These are phyloP conservation scores for Corticium candelabrum DNA, from an alignment of 37 sponge, comb jelly and placozoan species.

Conservation along the genomic window DNA sequence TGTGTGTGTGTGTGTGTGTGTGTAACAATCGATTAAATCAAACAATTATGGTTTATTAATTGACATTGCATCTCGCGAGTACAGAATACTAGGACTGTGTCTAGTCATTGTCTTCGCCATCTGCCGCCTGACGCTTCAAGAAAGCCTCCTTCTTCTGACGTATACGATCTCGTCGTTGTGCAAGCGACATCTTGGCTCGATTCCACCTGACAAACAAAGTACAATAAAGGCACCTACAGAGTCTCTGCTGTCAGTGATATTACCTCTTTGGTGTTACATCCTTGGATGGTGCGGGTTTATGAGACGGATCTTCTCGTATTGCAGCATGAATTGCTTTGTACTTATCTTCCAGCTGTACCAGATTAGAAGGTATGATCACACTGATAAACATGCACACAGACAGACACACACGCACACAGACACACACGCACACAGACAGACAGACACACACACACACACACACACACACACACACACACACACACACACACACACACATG, in stretches of 20 bases:
- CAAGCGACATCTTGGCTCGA: conserved; percentile 56
- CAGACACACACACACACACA: conserved; percentile 7
- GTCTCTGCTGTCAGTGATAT: neutral
- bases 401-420: neutral
- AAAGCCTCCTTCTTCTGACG: conserved; percentile 63
- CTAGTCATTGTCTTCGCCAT: neutral
- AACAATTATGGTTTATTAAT: too few species aligned
- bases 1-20: too few species aligned
- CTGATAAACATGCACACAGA: neutral
- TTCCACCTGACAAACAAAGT: conserved; percentile 35
- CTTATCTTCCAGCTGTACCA: conserved; percentile 64
- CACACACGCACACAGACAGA: too few species aligned
- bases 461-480: conserved; percentile 13
- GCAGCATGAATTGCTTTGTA: conserved; percentile 65
- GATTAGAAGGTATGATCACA: neutral
- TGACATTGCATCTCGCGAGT: too few species aligned
- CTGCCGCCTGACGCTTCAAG: neutral
- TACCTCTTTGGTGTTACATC: neutral
- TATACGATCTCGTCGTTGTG: conserved; percentile 68
- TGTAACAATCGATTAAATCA: too few species aligned
- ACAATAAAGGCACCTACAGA: neutral
- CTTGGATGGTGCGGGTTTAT: neutral
- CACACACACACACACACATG: too few species aligned
- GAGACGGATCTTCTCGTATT: conserved; percentile 68
- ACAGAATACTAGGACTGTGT: too few species aligned